Evolutionary conservation across 2,113 vertebrate species (phyloP).

Genomic region (Pionites leucogaster): DNA sequence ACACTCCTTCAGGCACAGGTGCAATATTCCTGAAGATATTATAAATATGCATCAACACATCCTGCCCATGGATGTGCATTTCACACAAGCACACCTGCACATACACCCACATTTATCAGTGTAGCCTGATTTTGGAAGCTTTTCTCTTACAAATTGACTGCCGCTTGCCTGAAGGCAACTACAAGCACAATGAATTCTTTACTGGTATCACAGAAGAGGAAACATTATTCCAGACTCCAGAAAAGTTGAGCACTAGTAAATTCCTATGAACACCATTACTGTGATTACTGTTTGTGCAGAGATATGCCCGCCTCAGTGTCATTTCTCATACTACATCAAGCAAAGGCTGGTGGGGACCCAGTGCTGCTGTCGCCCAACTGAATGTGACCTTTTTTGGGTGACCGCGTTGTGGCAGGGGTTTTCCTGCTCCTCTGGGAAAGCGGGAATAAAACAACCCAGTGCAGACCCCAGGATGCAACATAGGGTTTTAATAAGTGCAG

Average conservation of each 20-base stretch:
- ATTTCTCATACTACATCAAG: slow-evolving; percentile 83
- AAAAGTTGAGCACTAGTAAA: slow-evolving; percentile 78
- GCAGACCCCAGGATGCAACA: background rate
- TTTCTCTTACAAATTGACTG: slow-evolving; percentile 67
- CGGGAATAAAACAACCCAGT: background rate
- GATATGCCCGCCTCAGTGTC: slow-evolving; percentile 87
- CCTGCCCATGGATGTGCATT: fast-evolving
- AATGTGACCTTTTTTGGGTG: slow-evolving; percentile 74
- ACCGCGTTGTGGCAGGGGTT: background rate
- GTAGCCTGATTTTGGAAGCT: background rate
- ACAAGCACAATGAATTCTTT: slow-evolving; percentile 65
- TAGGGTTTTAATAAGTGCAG: background rate
- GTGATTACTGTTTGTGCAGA: slow-evolving; percentile 82
- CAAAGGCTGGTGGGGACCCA: slow-evolving; percentile 65
- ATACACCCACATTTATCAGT: background rate
- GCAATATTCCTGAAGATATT: fast-evolving
- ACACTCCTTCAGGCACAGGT: background rate
- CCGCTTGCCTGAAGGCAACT: slow-evolving; percentile 70
- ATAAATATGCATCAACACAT: background rate
- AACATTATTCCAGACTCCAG: background rate
- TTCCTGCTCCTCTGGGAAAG: background rate
- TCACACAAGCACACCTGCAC: background rate
- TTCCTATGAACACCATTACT: slow-evolving; percentile 84
- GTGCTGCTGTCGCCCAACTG: slow-evolving; percentile 64
- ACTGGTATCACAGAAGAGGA: slow-evolving; percentile 64